These are phyloP conservation scores for Lepetodrilus schrolli DNA, from an alignment of 2,888 invertebrate species.

Conservation along the genomic window DNA sequence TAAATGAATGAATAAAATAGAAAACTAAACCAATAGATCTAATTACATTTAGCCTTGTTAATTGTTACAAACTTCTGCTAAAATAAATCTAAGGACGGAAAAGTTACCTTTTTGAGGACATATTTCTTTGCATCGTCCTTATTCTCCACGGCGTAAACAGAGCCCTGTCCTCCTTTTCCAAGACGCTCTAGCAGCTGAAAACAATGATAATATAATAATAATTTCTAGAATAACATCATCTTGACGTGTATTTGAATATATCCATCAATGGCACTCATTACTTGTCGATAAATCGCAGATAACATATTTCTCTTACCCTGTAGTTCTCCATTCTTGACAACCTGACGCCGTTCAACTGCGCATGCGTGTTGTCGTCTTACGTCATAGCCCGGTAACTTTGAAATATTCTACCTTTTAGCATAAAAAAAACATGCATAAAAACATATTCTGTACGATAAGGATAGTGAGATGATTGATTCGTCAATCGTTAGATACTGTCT, in stretches of 20 bases:
- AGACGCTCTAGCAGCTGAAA: slow-evolving; percentile 66
- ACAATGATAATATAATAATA: slow-evolving; percentile 3
- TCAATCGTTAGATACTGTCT: no score
- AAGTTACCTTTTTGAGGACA: slow-evolving; percentile 67
- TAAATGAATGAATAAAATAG: no score
- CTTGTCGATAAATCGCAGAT: neutral
- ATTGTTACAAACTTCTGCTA: no score
- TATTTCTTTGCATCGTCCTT: slow-evolving; percentile 56
- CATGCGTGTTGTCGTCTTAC: slow-evolving; percentile 48
- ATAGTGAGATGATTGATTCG: no score
- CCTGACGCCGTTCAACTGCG: slow-evolving; percentile 59
- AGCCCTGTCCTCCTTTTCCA: slow-evolving; percentile 68
- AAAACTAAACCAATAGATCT: no score
- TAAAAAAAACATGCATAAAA: no score
- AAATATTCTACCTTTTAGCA: no score
- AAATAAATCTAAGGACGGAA: neutral
- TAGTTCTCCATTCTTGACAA: slow-evolving; percentile 69
- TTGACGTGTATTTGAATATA: neutral
- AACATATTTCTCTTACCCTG: slow-evolving; percentile 45
- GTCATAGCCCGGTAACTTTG: slow-evolving; percentile 24
- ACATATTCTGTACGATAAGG: no score
- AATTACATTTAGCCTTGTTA: no score
- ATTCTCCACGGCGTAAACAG: slow-evolving; percentile 63
- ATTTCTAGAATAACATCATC: neutral
- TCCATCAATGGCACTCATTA: neutral